A percentile compares a stretch with the other conserved stretches of the same genome.
phyloP scores from a whole-genome alignment of 2,113 vertebrate genomes.

The Peromyscus leucopus region DNA sequence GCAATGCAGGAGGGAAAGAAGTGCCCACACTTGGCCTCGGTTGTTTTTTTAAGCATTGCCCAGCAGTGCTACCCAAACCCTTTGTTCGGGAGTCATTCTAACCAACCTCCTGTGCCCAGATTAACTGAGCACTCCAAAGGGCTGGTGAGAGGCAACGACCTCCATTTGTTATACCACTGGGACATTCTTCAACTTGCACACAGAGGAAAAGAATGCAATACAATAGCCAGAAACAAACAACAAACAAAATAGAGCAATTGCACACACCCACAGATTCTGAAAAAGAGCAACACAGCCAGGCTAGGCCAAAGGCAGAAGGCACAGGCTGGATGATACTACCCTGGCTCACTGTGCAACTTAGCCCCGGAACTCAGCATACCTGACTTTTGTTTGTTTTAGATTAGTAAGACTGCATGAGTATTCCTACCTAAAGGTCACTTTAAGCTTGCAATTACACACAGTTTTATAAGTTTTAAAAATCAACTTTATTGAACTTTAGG shows the following conservation, averaged over 20 bases:
- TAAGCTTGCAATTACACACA: conserved; percentile 37
- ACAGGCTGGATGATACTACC: neutral
- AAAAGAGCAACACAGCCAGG: conserved; percentile 42
- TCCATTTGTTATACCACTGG: neutral
- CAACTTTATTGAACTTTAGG: neutral
- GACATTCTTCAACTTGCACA: conserved; percentile 42
- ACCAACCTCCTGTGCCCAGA: conserved; percentile 37
- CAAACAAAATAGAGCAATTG: conserved; percentile 40
- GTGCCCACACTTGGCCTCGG: neutral
- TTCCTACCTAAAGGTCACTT: conserved; percentile 41
- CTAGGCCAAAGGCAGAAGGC: conserved; percentile 8
- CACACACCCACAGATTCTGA: conserved; percentile 47
- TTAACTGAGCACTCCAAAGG: neutral
- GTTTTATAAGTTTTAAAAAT: conserved; percentile 54
- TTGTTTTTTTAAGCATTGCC: neutral
- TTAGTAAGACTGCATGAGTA: neutral
- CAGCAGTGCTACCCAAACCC: neutral
- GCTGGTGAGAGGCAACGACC: neutral
- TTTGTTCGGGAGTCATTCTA: conserved; percentile 23
- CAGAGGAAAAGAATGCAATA: conserved; percentile 58
- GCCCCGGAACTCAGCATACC: neutral
- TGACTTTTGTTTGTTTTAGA: conserved; percentile 43
- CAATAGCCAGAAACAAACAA: conserved; percentile 26
- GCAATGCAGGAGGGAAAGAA: neutral
- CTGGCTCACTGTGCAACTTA: conserved; percentile 36